Base-by-base conservation (phyloP, 2,113 vertebrate genomes). In the Melospiza georgiana region DNA sequence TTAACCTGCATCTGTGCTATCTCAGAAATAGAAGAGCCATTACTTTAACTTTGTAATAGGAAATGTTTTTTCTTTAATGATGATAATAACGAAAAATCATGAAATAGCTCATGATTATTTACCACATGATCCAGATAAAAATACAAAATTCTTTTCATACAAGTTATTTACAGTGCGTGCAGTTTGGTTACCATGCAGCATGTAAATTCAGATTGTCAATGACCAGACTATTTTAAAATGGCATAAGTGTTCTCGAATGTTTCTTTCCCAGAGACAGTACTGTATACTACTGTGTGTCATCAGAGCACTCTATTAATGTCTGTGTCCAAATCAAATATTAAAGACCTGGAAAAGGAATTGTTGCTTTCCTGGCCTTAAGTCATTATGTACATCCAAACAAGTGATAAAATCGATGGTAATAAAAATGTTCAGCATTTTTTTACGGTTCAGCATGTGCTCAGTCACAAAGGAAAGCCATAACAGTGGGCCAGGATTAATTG, bases 171-270 rank as follows among this genome's bases (percentile, higher is more conserved):
- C 18, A 77, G 35, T 54, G 30, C 35, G 30, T 20, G 72, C 27
- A 72, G 59, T 91, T 94, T 91, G 84, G 82, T 90, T 94, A 90
- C 43, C 63, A 88, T 89, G 76, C 88, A 89, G 87, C 55, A 92
- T 79, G 94, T 12, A 37, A 46, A 79, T 92, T 89, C 66, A 78
- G 33, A 91, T 85, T 93, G 96, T 89, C 65, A 92, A 57, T 66
- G 24, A 92, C 20, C 87, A 90, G 58, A 94, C 43, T 51, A 51
- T 96, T 95, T 94, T 95, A 92, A 97, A 97, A 96, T 95, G 68
- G 80, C 67, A 79, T 89, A 35, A 65, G 21, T 27, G 39, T 57
- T 88, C 65, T 7, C 68, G 18, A 81, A 72, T 15, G 14, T 65
- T 96, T 58, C 63, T 86, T 91, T 89, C 65, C 55, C 58, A 65